Evolutionary conservation across 2,113 vertebrate genomes (phyloP).

Genomic region (Toxotes jaculatrix): DNA sequence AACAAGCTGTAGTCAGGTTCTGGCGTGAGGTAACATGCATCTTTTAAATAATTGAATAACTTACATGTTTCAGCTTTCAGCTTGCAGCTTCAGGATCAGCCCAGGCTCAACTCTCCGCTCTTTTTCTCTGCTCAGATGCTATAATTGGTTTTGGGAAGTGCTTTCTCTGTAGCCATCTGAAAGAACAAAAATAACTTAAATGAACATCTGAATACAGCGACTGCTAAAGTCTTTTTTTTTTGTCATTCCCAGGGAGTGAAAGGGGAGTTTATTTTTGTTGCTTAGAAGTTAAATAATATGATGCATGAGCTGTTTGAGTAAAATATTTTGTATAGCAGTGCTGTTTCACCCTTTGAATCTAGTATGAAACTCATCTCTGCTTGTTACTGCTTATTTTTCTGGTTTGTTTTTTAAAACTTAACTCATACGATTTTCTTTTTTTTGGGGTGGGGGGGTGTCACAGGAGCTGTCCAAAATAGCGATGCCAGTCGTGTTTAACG

Average conservation of each 20-base stretch:
- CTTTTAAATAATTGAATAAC: neutral
- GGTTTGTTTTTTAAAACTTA: neutral
- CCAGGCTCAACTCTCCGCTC: neutral
- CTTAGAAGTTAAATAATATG: neutral
- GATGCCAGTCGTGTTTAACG: conserved; percentile 97
- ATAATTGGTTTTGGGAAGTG: neutral
- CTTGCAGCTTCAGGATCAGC: neutral
- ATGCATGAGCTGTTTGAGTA: neutral
- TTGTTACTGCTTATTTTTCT: neutral
- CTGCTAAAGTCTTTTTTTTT: neutral
- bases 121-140: neutral
- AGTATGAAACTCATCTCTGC: neutral
- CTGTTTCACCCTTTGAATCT: neutral
- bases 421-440: neutral
- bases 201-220: neutral
- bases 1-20: neutral
- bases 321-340: neutral
- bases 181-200: conserved; percentile 8
- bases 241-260: neutral
- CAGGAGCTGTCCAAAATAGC: conserved; percentile 98
- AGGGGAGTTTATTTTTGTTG: neutral
- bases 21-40: neutral
- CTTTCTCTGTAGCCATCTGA: neutral
- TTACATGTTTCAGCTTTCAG: neutral
- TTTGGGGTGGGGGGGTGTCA: neutral